These are phyloP conservation scores for Drosophila quadrilineata DNA, from an alignment of 1,140 invertebrate genomes.

Conservation along the genomic window DNA sequence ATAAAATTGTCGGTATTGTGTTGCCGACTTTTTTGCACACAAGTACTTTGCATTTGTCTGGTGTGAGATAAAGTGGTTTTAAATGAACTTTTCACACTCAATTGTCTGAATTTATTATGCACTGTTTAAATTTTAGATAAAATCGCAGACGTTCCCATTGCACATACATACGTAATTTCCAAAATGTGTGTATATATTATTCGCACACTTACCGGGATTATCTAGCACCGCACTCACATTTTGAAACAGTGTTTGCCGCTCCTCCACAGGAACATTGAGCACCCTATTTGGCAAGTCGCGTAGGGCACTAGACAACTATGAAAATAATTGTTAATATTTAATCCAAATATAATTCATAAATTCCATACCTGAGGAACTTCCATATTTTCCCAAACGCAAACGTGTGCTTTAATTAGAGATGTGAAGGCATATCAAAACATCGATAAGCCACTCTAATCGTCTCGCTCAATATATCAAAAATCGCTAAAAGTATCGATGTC, in stretches of 20 bases:
- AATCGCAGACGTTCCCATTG: no score
- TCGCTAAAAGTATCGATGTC: no score
- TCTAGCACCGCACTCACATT: conserved; percentile 88
- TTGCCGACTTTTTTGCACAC: no score
- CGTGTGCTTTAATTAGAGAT: conserved; percentile 19
- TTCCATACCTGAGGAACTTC: conserved; percentile 32
- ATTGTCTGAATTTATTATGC: not conserved
- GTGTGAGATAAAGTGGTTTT: no score
- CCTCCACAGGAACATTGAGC: conserved; percentile 88
- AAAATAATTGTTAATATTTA: not conserved
- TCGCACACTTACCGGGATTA: conserved; percentile 85
- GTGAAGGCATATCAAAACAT: not conserved
- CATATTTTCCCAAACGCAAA: conserved; percentile 40
- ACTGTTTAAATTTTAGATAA: no score
- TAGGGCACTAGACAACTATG: conserved; percentile 84
- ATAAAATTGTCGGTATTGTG: no score
- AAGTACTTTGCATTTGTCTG: no score
- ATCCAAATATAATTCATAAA: not conserved
- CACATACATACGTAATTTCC: not conserved
- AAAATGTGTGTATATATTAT: not conserved
- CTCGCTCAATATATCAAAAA: no score
- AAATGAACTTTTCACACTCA: not conserved
- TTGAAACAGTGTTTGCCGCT: conserved; percentile 86
- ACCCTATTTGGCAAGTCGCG: conserved; percentile 91
- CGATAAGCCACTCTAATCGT: not conserved